Base-by-base conservation (phyloP, 2,797 vertebrate species). In the Takifugu ocellatus region DNA sequence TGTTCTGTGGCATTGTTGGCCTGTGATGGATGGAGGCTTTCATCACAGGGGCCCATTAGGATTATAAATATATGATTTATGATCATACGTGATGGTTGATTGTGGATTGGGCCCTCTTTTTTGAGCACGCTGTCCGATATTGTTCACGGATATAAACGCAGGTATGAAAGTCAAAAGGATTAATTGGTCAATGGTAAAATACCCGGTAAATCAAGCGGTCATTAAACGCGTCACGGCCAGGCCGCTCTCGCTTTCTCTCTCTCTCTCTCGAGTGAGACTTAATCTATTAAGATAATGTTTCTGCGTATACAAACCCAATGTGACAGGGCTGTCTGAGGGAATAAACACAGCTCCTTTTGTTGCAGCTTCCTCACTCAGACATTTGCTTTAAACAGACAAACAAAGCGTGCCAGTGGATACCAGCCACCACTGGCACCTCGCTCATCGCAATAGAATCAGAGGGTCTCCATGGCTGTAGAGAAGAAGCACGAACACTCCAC, bases 1-100 rank as follows among this genome's bases (percentile, higher is more conserved):
- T 56, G 77, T 74, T 83, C 76, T 82, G 72, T 70, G 56, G 70
- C 64, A 85, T 87, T 87, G 85, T 92, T 88, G 72, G 70, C 67
- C 52, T 51, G 21, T 75, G 81, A 83, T 81, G 72, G 82, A 88
- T 76, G 62, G 68, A 76, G 73, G 72, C 68, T 85, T 80, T 81
- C 59, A 73, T 75, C 61, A 61, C 65, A 74, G 50, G 52, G 67
- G 61, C 71, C 87, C 74, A 77, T 81, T 78, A 84, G 76, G 68
- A 81, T 71, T 66, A 81, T 72, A 83, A 80, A 87, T 75, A 70
- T 77, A 74, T 79, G 81, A 85, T 85, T 84, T 80, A 83, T 79
- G 69, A 82, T 87, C 77, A 72, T 42, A 63, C 66, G 57, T 29
- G 57, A 65, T 72, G 51, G 78, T 54, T 61, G 50, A 77, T 74